Conservation (phyloP, 2,797 vertebrate species). For the Ptychobarbus kaznakovi region DNA sequence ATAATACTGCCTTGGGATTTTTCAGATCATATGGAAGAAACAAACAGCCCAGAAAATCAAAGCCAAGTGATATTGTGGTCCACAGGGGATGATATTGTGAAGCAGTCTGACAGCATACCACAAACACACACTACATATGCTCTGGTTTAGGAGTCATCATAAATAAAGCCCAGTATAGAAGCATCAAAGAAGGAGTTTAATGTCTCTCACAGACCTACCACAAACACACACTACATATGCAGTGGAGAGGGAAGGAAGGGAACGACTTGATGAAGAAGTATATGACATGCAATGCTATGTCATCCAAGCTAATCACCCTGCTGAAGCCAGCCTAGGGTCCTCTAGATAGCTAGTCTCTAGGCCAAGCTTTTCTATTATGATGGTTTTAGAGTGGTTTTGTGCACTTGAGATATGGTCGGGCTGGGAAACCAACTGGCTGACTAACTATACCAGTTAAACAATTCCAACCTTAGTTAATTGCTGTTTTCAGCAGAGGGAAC, state of each 20-base stretch:
- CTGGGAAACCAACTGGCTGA: not conserved
- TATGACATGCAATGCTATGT: not conserved
- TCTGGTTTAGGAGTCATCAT: conserved; percentile 69
- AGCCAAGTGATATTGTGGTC: conserved; percentile 71
- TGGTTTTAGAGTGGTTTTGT: not conserved
- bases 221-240: no score
- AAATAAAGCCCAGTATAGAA: conserved; percentile 35
- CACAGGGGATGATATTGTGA: conserved; percentile 67
- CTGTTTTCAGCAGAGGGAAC: not conserved
- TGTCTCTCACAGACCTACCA: conserved; percentile 25
- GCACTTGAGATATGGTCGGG: not conserved
- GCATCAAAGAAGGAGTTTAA: conserved; percentile 15
- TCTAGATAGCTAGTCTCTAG: not conserved
- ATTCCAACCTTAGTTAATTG: not conserved
- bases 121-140: conserved; percentile 70
- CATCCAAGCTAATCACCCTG: not conserved
- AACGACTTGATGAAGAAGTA: not conserved
- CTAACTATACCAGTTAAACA: not conserved
- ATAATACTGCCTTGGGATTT: no score
- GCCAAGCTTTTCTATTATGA: not conserved
- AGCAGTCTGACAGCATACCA: conserved; percentile 70
- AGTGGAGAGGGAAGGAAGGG: conserved; percentile 12
- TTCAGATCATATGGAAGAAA: no score
- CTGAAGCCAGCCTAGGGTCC: not conserved
- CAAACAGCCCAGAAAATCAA: conserved; percentile 26